These are phyloP conservation scores for roundworm (Caenorhabditis elegans) DNA, from an alignment of 1,140 invertebrate genomes.

Conservation along the genomic window DNA sequence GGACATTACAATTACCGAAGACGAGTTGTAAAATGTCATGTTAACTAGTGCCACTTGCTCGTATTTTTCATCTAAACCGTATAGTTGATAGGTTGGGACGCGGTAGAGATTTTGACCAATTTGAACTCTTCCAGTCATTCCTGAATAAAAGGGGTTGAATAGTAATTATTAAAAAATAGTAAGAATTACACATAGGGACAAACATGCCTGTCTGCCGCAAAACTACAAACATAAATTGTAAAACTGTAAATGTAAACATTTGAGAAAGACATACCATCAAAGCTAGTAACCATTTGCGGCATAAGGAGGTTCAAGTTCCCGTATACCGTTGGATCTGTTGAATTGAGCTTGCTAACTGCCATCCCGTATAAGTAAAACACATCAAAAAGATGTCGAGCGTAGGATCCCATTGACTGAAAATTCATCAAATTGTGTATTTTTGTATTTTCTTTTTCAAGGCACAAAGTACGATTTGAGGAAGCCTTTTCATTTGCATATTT, in stretches of 20 bases:
- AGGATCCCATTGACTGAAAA: constrained; percentile 1
- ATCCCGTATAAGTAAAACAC: constrained; percentile 24
- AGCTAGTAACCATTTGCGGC: background rate
- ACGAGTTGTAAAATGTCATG: constrained; percentile 24
- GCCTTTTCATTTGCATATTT: too few species aligned
- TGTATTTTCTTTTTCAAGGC: too few species aligned
- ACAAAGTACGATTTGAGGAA: too few species aligned
- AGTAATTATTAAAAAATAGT: too few species aligned
- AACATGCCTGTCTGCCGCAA: too few species aligned
- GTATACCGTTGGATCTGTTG: background rate
- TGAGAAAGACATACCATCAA: background rate
- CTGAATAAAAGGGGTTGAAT: background rate
- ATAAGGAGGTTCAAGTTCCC: background rate
- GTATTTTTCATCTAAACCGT: constrained; percentile 16
- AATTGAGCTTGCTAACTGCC: background rate
- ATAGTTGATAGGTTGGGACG: constrained; percentile 33
- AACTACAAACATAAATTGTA: too few species aligned
- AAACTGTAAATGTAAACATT: background rate
- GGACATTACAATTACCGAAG: background rate
- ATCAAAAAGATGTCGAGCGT: constrained; percentile 10
- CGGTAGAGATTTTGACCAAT: constrained; percentile 36
- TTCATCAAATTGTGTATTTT: background rate
- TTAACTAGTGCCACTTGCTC: constrained; percentile 16
- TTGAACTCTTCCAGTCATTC: constrained; percentile 36
- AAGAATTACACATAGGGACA: too few species aligned